phyloP scores from a whole-genome alignment of 2,797 vertebrate genomes.

The Trachurus trachurus region DNA sequence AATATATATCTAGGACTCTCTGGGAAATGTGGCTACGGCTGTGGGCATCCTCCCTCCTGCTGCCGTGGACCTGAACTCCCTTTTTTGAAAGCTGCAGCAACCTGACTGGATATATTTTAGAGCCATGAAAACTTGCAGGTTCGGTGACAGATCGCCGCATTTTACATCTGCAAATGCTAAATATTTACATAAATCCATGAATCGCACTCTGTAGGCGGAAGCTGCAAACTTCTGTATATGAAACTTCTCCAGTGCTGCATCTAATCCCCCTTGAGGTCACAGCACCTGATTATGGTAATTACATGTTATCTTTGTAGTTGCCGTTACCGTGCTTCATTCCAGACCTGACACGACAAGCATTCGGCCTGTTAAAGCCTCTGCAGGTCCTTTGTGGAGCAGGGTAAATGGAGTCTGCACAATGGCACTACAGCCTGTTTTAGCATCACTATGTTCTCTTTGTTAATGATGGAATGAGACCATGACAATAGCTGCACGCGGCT shows the following conservation, averaged over 20 bases:
- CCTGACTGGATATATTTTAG: conserved; percentile 18
- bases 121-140: conserved; percentile 1
- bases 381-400: conserved; percentile 40
- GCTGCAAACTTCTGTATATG: neutral
- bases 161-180: conserved; percentile 1
- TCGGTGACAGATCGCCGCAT: conserved; percentile 1
- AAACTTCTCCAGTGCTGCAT: neutral
- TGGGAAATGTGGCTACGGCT: conserved; percentile 57
- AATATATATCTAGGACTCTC: conserved; percentile 59
- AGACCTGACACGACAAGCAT: conserved; percentile 39
- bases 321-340: conserved; percentile 13
- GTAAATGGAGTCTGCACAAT: conserved; percentile 66
- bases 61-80: conserved; percentile 37
- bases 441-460: conserved; percentile 72
- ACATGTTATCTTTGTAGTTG: conserved; percentile 23
- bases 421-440: conserved; percentile 52
- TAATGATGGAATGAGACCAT: conserved; percentile 51
- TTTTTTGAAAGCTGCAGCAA: conserved; percentile 5
- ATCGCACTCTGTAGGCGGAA: neutral
- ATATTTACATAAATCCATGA: conserved; percentile 19
- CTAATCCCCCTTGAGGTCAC: neutral
- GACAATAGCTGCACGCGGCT: conserved; percentile 68
- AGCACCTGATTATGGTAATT: conserved; percentile 28
- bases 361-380: conserved; percentile 42
- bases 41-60: conserved; percentile 40